Percentiles rank a stretch among this genome's conserved stretches.
Conservation (phyloP, 2,888 invertebrate species). For the Augochlorella aurata region DNA sequence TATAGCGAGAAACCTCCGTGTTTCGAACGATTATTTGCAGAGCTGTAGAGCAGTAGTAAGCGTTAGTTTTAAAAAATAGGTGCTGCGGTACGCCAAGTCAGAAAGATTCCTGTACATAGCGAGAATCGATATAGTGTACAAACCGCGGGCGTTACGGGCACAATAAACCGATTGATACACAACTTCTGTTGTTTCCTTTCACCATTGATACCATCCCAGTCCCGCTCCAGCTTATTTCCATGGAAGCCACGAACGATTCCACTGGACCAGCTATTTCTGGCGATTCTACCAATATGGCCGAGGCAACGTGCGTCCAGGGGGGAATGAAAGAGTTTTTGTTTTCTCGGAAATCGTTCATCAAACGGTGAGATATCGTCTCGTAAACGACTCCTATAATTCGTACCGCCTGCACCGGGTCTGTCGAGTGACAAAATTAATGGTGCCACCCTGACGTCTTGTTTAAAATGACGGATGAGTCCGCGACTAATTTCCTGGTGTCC, state of each 20-base stretch:
- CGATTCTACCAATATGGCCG: slow-evolving; percentile 18
- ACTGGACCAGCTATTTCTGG: slow-evolving; percentile 53
- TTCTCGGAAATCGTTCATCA: slow-evolving; percentile 78
- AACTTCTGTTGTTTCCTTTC: slow-evolving; percentile 16
- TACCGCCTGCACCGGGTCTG: slow-evolving; percentile 43
- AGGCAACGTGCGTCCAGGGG: slow-evolving; percentile 21
- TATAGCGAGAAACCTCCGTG: not conserved
- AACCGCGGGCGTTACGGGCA: slow-evolving; percentile 48
- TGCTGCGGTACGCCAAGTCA: slow-evolving; percentile 15
- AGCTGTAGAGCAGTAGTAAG: slow-evolving; percentile 12
- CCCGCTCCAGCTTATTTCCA: slow-evolving; percentile 21
- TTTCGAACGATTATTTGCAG: not conserved
- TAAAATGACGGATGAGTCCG: slow-evolving; percentile 73
- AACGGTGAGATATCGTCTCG: slow-evolving; percentile 71
- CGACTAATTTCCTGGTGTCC: slow-evolving; percentile 45
- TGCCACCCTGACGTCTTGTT: slow-evolving; percentile 73
- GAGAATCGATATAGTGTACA: slow-evolving; percentile 60
- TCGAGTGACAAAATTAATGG: slow-evolving; percentile 76
- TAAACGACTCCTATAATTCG: slow-evolving; percentile 73
- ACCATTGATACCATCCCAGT: not conserved
- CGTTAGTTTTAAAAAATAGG: slow-evolving; percentile 39
- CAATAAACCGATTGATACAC: slow-evolving; percentile 64
- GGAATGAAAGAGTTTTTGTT: slow-evolving; percentile 57
- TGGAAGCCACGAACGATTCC: slow-evolving; percentile 3
- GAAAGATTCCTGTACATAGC: slow-evolving; percentile 54